These are phyloP conservation scores for Megalops atlanticus DNA, from an alignment of 2,113 vertebrate species.

Conservation along the genomic window DNA sequence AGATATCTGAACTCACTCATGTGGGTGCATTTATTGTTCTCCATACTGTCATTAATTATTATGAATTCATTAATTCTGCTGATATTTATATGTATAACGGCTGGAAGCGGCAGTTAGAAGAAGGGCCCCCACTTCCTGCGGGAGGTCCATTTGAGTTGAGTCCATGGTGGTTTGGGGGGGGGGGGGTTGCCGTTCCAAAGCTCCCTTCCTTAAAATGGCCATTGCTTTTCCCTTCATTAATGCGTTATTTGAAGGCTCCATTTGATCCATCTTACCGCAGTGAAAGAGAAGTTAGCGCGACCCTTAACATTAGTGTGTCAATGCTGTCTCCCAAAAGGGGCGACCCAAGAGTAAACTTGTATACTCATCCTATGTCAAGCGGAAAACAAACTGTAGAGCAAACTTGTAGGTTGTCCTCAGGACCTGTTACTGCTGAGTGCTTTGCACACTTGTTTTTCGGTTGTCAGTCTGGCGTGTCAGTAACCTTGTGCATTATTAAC, in stretches of 20 bases:
- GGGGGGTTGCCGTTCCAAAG: background rate
- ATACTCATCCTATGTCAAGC: too few species aligned
- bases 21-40: background rate
- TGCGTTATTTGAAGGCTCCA: background rate
- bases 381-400: too few species aligned
- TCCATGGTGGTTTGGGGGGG: background rate
- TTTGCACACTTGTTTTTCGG: background rate
- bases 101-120: background rate
- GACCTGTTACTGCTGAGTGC: background rate
- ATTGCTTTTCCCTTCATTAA: background rate
- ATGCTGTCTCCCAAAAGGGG: background rate
- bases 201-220: background rate
- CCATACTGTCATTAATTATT: too few species aligned
- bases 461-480: background rate
- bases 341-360: too few species aligned
- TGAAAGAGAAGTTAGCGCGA: background rate
- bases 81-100: background rate
- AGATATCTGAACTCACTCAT: background rate
- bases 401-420: background rate
- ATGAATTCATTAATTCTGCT: background rate
- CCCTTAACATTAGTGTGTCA: background rate
- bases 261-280: background rate
- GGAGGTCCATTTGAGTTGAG: background rate
- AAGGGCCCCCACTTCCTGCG: too few species aligned
- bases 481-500: background rate